Evolutionary conservation across 2,113 vertebrate genomes (phyloP).

Genomic region (Tylochromis polylepis): DNA sequence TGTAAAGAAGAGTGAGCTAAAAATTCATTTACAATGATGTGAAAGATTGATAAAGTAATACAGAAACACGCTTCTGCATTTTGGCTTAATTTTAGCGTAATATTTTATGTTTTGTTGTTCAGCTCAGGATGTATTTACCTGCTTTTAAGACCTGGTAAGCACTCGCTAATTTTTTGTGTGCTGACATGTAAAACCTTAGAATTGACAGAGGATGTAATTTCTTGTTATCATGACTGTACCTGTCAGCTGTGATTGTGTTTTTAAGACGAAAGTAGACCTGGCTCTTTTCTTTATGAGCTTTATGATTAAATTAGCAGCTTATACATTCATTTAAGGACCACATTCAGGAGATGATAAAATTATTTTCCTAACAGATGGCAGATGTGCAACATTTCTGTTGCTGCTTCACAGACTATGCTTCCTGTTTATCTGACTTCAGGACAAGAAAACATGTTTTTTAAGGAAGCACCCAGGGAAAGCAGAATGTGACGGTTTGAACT

Average conservation of each 20-base stretch:
- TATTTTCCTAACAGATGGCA: neutral
- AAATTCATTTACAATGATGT: neutral
- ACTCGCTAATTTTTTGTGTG: neutral
- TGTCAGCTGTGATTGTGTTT: neutral
- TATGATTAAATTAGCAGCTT: neutral
- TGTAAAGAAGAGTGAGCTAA: neutral
- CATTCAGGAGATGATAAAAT: neutral
- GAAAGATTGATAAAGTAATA: too few relatives aligned
- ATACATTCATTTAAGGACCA: neutral
- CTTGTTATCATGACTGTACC: neutral
- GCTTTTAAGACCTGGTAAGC: neutral
- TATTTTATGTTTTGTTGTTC: accelerated
- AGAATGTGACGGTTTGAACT: neutral
- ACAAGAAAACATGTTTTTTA: neutral
- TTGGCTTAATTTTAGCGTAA: neutral
- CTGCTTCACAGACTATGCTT: neutral
- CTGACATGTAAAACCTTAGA: neutral
- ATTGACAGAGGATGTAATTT: neutral
- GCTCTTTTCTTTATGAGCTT: neutral
- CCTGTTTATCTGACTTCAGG: neutral
- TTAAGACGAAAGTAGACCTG: accelerated
- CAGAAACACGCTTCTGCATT: too few relatives aligned
- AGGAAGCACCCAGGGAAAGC: neutral
- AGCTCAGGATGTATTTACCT: neutral
- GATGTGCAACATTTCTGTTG: neutral